These are phyloP conservation scores for Melanotaenia duboulayi DNA, from an alignment of 2,113 vertebrate genomes.

Conservation along the genomic window DNA sequence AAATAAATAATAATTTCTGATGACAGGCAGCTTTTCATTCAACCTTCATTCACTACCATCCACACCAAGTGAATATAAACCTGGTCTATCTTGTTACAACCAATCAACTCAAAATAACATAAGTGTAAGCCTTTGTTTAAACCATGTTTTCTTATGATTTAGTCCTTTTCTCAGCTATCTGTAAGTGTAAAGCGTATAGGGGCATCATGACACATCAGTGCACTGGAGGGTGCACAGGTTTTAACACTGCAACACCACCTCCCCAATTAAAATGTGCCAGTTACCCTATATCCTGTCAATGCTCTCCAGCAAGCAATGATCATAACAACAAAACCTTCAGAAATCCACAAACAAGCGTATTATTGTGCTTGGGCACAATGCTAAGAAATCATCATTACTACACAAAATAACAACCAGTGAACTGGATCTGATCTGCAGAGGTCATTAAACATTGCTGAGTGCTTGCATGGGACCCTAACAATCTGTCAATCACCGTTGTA, in stretches of 20 bases:
- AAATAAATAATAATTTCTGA: background rate
- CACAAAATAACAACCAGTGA: conserved; percentile 14
- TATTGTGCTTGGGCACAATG: conserved; percentile 33
- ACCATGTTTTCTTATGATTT: conserved; percentile 16
- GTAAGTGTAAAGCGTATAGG: conserved; percentile 51
- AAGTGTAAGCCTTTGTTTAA: background rate
- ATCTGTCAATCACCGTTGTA: conserved; percentile 1
- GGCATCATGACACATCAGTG: conserved; percentile 41
- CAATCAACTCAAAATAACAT: conserved; percentile 2
- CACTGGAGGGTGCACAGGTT: conserved; percentile 32
- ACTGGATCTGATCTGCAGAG: background rate
- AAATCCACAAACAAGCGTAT: conserved; percentile 58
- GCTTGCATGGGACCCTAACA: conserved; percentile 6
- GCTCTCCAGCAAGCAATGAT: conserved; percentile 57
- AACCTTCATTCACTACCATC: background rate
- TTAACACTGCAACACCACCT: conserved; percentile 45
- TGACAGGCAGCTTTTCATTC: background rate
- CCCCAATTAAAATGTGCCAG: conserved; percentile 71
- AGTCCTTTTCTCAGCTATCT: conserved; percentile 36
- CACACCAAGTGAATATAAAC: background rate
- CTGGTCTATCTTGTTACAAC: background rate
- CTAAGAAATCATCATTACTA: too few relatives aligned
- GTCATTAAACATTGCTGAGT: conserved; percentile 11
- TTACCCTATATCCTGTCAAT: conserved; percentile 64
- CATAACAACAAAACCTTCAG: conserved; percentile 39